Base-by-base conservation (phyloP, 1,140 invertebrate genomes). In the Tribolium madens region DNA sequence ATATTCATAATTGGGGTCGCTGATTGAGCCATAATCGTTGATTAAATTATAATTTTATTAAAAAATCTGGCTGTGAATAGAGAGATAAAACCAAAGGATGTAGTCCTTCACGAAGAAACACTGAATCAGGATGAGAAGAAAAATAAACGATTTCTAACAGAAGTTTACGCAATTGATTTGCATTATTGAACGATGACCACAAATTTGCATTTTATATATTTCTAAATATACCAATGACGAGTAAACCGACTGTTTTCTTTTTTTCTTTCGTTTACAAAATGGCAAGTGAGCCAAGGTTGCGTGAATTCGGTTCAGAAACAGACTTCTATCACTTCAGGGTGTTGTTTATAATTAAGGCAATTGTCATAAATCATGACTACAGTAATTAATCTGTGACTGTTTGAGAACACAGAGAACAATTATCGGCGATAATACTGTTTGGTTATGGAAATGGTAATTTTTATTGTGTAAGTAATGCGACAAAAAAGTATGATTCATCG, bases 141-240 rank as follows among this genome's bases (percentile, higher is more conserved):
- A 4, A 64, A 14, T n/a, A 26, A 60, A 26, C 53, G 53, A 2
- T 33, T 64, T n/a, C n/a, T n/a, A n/a, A n/a, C n/a, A n/a, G 13
- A 31, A 13, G 57, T 80, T 76, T 80, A 80, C 77, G 77, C 79
- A 76, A 78, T 52, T 69, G 73, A 80, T 80, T 80, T 80, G 77
- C 79, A 78, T 74, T 80, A 80, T 80, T 78, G 78, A 80, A 75
- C 77, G 79, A 80, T 80, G 79, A 78, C 79, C 76, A 60, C 31
- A 69, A 46, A 60, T 68, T 57, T 70, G 76, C 17, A 60, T 78
- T 76, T 71, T 69, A 57, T 42, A 26, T 42, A 42, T 57, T 76
- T 80, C 79, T 80, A 80, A 80, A 78, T 80, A 78, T 80, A 80
- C 68, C 79, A 80, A 72, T 78, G 79, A 80, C 53, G 75, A 64